Evolutionary conservation across 1,140 invertebrate species (phyloP).

Genomic region (Macrotrachela quadricornifera): DNA sequence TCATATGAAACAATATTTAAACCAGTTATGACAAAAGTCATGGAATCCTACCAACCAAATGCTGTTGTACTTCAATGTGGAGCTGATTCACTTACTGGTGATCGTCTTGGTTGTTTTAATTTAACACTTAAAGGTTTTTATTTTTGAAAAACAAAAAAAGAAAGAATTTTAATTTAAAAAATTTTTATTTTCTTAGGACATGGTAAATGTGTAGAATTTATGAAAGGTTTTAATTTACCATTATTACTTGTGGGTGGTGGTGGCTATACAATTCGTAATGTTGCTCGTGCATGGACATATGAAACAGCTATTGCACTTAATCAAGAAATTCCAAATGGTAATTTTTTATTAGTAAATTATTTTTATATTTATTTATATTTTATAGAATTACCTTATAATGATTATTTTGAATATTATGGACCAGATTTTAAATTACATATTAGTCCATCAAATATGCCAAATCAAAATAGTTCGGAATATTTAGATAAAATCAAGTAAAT

Average conservation of each 20-base stretch:
- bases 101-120: conserved; percentile 94
- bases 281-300: conserved; percentile 94
- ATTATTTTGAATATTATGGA: conserved; percentile 98
- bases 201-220: conserved; percentile 78
- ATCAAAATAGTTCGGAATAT: conserved; percentile 94
- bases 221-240: conserved; percentile 76
- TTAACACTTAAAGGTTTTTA: conserved; percentile 72
- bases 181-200: conserved; percentile 35
- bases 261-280: conserved; percentile 87
- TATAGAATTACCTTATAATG: conserved; percentile 75
- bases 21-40: conserved; percentile 84
- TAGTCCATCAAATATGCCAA: conserved; percentile 95
- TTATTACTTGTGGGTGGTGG: conserved; percentile 82
- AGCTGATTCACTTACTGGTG: conserved; percentile 87
- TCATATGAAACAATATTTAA: conserved; percentile 92
- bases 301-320: conserved; percentile 86
- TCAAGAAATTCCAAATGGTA: conserved; percentile 70
- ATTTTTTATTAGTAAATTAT: no score
- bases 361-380: no score
- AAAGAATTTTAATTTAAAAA: neutral
- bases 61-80: conserved; percentile 95
- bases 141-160: conserved; percentile 29
- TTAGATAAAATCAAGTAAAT: conserved; percentile 82
- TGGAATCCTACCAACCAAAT: conserved; percentile 86
- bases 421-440: conserved; percentile 99